Evolutionary conservation across 2,113 vertebrate genomes (phyloP).

Genomic region (Campylorhamphus procurvoides): DNA sequence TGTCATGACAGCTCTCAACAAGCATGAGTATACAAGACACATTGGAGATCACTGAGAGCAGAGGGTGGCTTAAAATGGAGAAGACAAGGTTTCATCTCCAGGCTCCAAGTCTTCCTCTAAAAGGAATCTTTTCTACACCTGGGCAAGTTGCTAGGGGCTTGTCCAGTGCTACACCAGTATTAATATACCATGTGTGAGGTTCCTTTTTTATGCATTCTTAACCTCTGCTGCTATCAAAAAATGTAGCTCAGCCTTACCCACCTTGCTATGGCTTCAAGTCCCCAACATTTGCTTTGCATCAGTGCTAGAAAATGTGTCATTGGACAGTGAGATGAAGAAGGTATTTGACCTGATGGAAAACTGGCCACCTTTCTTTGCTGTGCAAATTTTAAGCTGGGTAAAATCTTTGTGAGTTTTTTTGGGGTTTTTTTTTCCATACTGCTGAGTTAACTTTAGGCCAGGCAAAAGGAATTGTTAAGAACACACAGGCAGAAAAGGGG

Average conservation of each 20-base stretch:
- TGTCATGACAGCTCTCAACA: neutral
- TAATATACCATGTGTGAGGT: neutral
- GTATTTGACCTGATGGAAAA: neutral
- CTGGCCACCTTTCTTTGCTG: neutral
- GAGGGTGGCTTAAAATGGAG: neutral
- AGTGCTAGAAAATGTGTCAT: neutral
- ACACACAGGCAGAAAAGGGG: neutral
- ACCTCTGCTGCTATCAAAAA: neutral
- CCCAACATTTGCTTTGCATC: neutral
- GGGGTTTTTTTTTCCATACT: neutral
- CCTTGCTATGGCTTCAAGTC: neutral
- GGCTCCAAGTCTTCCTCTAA: neutral
- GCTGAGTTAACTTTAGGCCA: neutral
- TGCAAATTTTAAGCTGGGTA: neutral
- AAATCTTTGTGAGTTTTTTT: neutral
- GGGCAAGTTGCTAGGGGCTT: accelerated
- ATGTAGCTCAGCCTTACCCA: neutral
- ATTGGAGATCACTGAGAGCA: neutral
- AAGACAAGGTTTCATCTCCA: neutral
- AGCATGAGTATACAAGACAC: neutral
- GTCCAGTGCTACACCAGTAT: neutral
- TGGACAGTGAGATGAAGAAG: neutral
- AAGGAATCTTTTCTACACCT: neutral
- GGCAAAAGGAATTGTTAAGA: neutral
- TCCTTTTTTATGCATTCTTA: neutral